Conservation (phyloP, 2,888 invertebrate genomes). For the Agelastica alni region DNA sequence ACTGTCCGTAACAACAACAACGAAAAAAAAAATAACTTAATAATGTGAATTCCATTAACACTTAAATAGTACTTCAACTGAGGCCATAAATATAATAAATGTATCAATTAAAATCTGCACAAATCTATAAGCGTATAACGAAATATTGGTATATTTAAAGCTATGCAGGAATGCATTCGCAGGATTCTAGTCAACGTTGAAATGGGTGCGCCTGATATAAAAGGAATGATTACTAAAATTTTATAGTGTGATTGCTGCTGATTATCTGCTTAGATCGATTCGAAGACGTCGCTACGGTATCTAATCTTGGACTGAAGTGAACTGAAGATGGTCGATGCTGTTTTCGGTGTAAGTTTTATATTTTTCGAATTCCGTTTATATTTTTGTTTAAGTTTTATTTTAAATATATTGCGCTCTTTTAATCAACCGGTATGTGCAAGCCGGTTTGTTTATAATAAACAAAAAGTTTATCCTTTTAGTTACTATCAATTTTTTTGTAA, state of each 20-base stretch:
- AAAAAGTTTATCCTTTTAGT: too few species aligned
- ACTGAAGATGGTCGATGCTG: conserved; percentile 6
- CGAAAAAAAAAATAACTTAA: conserved; percentile 8
- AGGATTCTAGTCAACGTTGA: conserved; percentile 49
- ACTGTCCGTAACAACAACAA: neutral
- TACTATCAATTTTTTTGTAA: too few species aligned
- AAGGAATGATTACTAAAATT: conserved; percentile 37
- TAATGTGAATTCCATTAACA: conserved; percentile 25
- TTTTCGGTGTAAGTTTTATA: conserved; percentile 18
- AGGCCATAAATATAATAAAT: conserved; percentile 42
- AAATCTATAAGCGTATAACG: conserved; percentile 34
- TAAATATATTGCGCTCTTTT: neutral
- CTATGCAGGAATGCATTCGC: conserved; percentile 42
- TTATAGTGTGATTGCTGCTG: conserved; percentile 18
- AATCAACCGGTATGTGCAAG: neutral
- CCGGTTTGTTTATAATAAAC: too few species aligned
- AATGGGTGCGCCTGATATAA: conserved; percentile 48
- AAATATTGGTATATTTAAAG: conserved; percentile 32
- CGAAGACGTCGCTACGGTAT: conserved; percentile 2
- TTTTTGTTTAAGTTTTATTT: neutral
- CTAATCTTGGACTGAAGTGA: conserved; percentile 2
- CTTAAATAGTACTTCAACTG: conserved; percentile 27
- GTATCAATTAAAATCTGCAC: conserved; percentile 42
- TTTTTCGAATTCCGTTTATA: neutral
- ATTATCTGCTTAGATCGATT: conserved; percentile 3